These are phyloP conservation scores for Chaitophorus viminalis DNA, from an alignment of 2,888 invertebrate genomes.

Conservation along the genomic window DNA sequence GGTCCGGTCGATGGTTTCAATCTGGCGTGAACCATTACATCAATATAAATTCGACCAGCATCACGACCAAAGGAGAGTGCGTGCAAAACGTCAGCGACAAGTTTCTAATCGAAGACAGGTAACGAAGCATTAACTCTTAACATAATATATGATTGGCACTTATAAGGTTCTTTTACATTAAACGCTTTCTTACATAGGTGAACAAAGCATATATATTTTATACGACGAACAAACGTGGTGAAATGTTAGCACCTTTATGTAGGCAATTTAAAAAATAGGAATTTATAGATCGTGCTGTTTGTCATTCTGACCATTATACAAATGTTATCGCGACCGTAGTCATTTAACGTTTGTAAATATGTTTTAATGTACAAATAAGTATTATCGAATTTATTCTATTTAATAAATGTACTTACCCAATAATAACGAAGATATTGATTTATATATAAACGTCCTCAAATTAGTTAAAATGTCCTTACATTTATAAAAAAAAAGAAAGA, in stretches of 20 bases:
- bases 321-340: constrained; percentile 2
- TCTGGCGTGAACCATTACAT: constrained; percentile 88
- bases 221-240: not conserved
- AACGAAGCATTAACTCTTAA: constrained; percentile 66
- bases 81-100: constrained; percentile 86
- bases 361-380: constrained; percentile 14
- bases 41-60: constrained; percentile 81
- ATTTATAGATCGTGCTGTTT: constrained; percentile 30
- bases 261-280: constrained; percentile 3
- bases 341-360: not conserved
- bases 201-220: constrained; percentile 7
- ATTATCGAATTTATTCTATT: not conserved
- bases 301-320: constrained; percentile 43
- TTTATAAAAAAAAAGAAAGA: not conserved
- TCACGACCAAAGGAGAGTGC: constrained; percentile 87
- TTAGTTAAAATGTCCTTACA: not conserved
- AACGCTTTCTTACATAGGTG: constrained; percentile 13
- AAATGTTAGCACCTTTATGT: constrained; percentile 6
- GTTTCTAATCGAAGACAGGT: constrained; percentile 89
- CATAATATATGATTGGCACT: constrained; percentile 21
- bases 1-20: constrained; percentile 92
- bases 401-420: not conserved
- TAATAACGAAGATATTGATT: too few species aligned
- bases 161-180: constrained; percentile 5
- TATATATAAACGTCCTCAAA: not conserved